phyloP scores from a whole-genome alignment of 1,140 invertebrate genomes.

The Brachionus paranguensis region DNA sequence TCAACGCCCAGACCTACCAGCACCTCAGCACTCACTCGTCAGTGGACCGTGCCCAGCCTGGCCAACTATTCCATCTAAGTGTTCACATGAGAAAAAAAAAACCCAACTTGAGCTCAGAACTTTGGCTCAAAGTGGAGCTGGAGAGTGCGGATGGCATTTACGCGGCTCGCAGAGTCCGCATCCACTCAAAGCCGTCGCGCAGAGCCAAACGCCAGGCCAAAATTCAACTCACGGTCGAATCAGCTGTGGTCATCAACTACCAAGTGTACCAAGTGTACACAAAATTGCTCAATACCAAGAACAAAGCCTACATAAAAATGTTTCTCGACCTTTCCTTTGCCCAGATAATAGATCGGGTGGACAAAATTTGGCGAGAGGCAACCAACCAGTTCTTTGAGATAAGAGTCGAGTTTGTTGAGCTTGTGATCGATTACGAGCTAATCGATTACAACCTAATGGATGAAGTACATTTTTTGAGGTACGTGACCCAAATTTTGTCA shows the following conservation, averaged over 20 bases:
- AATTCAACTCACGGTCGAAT: background rate
- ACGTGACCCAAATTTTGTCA: background rate
- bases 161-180: background rate
- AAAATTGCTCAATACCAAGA: background rate
- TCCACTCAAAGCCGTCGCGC: background rate
- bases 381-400: background rate
- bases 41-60: background rate
- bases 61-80: background rate
- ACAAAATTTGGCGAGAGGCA: background rate
- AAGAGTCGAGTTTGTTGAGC: background rate
- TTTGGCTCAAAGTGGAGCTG: background rate
- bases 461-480: background rate
- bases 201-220: background rate
- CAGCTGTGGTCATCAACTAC: background rate
- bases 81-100: background rate
- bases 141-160: background rate
- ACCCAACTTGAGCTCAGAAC: background rate
- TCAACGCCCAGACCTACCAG: background rate
- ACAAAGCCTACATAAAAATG: background rate
- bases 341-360: background rate
- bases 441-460: background rate
- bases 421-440: background rate
- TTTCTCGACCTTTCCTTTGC: background rate
- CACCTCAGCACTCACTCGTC: background rate
- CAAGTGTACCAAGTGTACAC: background rate